These are phyloP conservation scores for Trichosurus vulpecula DNA, from an alignment of 2,797 vertebrate species.

Conservation along the genomic window DNA sequence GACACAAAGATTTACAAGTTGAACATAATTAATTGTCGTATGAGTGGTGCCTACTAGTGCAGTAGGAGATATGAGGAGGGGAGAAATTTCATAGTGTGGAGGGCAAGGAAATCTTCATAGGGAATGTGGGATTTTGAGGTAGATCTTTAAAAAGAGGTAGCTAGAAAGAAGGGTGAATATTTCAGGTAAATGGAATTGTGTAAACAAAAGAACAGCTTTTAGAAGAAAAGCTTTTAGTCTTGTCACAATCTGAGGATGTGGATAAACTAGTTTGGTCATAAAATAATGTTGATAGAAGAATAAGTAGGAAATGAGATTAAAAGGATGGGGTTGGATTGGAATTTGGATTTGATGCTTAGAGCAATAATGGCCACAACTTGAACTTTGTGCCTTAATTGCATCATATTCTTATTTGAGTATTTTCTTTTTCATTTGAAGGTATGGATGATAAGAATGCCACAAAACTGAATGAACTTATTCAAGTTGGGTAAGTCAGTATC, in stretches of 20 bases:
- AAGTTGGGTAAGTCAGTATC: conserved; percentile 92
- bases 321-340: background rate
- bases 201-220: background rate
- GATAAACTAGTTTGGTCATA: background rate
- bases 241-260: background rate
- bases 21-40: background rate
- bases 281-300: background rate
- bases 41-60: background rate
- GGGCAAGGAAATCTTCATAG: background rate
- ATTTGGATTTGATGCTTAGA: background rate
- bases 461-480: conserved; percentile 98
- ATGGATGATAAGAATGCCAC: conserved; percentile 99
- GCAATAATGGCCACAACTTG: background rate
- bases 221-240: background rate
- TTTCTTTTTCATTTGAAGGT: conserved; percentile 86
- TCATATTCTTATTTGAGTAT: conserved; percentile 44
- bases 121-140: background rate
- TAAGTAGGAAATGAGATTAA: background rate
- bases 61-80: background rate
- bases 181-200: background rate
- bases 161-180: background rate
- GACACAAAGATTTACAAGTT: background rate
- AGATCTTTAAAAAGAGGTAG: background rate
- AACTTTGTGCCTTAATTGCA: background rate
- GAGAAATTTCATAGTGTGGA: background rate